These are phyloP conservation scores for Stegodyphus dumicola DNA, from an alignment of 1,140 invertebrate species.

Conservation along the genomic window DNA sequence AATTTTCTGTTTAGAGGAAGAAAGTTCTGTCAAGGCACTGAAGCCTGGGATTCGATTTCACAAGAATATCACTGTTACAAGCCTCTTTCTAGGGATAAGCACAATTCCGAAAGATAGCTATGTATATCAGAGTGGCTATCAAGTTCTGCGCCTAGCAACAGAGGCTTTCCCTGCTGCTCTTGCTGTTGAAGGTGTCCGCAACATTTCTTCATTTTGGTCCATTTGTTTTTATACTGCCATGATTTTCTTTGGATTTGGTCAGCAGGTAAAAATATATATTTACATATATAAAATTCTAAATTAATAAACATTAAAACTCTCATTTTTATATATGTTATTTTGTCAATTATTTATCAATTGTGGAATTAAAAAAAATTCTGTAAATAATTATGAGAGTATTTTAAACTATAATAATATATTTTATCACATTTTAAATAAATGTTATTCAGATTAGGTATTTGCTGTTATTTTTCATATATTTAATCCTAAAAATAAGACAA, in stretches of 20 bases:
- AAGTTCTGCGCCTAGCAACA: slow-evolving; percentile 81
- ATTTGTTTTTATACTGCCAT: slow-evolving; percentile 86
- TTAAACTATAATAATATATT: no score
- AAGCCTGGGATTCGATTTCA: slow-evolving; percentile 69
- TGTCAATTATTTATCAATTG: no score
- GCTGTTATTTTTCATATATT: no score
- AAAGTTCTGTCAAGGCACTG: slow-evolving; percentile 79
- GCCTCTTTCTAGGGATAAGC: slow-evolving; percentile 61
- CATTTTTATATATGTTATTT: no score
- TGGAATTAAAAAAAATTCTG: no score
- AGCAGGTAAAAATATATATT: slow-evolving; percentile 73
- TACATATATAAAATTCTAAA: slow-evolving; percentile 1
- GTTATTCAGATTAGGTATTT: no score
- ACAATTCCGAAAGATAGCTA: slow-evolving; percentile 31
- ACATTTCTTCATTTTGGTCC: slow-evolving; percentile 85
- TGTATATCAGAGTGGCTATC: slow-evolving; percentile 67
- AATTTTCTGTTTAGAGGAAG: slow-evolving; percentile 76
- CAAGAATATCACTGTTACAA: slow-evolving; percentile 45
- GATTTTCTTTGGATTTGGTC: slow-evolving; percentile 86
- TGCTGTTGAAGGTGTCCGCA: slow-evolving; percentile 74
- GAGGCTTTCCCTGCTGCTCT: slow-evolving; percentile 87
- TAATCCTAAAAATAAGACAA: no score
- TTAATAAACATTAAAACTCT: background rate
- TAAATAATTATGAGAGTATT: no score
- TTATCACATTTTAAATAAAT: no score